Conservation (phyloP, 2,888 invertebrate genomes). For the Cryptocheilus praepositus region DNA sequence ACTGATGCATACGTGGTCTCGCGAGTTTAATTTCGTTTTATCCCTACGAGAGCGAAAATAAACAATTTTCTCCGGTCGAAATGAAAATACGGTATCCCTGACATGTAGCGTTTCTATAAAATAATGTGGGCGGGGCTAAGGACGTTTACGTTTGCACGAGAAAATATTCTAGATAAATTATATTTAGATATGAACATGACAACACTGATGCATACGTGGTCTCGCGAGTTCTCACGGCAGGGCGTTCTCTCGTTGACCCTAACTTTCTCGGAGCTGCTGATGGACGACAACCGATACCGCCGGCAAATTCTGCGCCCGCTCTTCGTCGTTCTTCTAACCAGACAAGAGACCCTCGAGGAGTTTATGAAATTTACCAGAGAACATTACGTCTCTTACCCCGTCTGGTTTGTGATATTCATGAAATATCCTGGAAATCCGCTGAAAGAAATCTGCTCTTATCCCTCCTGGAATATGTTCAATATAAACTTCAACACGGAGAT, state of each 20-base stretch:
- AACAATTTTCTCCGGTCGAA: too few species aligned
- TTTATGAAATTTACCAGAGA: conserved; percentile 42
- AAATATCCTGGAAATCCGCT: conserved; percentile 28
- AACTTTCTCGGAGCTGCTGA: conserved; percentile 38
- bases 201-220: conserved; percentile 36
- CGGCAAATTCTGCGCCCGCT: conserved; percentile 46
- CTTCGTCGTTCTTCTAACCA: conserved; percentile 50
- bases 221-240: conserved; percentile 47
- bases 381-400: conserved; percentile 47
- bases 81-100: too few species aligned
- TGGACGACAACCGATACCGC: conserved; percentile 25
- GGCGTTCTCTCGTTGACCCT: conserved; percentile 38
- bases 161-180: too few species aligned
- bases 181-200: conserved; percentile 36
- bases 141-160: too few species aligned
- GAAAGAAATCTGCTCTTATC: conserved; percentile 40
- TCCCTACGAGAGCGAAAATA: too few species aligned
- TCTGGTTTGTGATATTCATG: conserved; percentile 62
- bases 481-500: conserved; percentile 58
- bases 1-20: conserved; percentile 34
- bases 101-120: too few species aligned
- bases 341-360: conserved; percentile 33
- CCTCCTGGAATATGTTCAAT: conserved; percentile 51
- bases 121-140: too few species aligned
- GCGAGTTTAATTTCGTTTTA: too few species aligned